These are phyloP conservation scores for Sipunculus nudus DNA, from an alignment of 2,888 invertebrate species.

Conservation along the genomic window DNA sequence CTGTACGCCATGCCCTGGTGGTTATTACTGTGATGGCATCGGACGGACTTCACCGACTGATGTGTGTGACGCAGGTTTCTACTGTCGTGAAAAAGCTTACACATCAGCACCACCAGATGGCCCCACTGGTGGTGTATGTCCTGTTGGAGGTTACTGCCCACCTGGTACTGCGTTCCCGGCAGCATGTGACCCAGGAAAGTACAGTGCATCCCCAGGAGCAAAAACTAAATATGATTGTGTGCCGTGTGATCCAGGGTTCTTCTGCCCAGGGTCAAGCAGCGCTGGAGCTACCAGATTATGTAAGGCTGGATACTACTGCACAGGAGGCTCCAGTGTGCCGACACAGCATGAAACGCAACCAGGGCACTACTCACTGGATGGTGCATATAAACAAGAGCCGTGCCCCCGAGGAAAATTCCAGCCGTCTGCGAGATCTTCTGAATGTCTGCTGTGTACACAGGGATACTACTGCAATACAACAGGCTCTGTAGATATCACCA, in stretches of 20 bases:
- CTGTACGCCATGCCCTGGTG: constrained; percentile 64
- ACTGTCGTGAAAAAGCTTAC: constrained; percentile 60
- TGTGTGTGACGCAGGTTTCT: constrained; percentile 45
- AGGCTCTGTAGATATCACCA: constrained; percentile 43
- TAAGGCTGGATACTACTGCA: constrained; percentile 61
- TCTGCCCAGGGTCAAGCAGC: constrained; percentile 58
- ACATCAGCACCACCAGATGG: constrained; percentile 64
- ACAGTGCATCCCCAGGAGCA: constrained; percentile 58
- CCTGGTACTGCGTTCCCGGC: constrained; percentile 53
- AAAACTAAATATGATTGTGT: constrained; percentile 60
- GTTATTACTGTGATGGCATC: constrained; percentile 63
- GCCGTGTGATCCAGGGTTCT: constrained; percentile 62
- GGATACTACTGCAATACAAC: constrained; percentile 56
- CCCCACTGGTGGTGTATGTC: constrained; percentile 60
- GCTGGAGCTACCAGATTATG: constrained; percentile 36
- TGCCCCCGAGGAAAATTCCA: constrained; percentile 57
- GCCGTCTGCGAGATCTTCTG: constrained; percentile 45
- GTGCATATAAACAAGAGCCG: constrained; percentile 60
- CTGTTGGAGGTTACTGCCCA: constrained; percentile 62
- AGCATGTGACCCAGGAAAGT: constrained; percentile 57
- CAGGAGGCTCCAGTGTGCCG: constrained; percentile 56
- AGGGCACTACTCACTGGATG: constrained; percentile 57
- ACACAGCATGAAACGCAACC: constrained; percentile 54
- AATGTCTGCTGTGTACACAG: constrained; percentile 57
- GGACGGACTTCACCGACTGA: constrained; percentile 58